Conservation (phyloP, 2,888 invertebrate genomes). For the Neria commutata region DNA sequence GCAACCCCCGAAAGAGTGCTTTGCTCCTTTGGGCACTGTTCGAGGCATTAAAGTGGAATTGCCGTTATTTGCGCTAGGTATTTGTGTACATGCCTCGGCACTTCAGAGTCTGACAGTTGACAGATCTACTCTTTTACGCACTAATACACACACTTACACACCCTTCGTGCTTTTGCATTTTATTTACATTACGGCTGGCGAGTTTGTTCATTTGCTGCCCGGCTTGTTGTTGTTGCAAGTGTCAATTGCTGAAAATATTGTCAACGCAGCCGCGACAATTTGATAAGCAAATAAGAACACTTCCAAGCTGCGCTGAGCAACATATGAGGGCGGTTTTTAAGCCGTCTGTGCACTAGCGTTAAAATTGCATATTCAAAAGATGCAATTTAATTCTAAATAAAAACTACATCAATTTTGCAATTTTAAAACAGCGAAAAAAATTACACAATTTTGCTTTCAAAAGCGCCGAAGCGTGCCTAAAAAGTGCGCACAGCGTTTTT, state of each 20-base stretch:
- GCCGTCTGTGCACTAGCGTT: not conserved
- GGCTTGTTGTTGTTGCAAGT: conserved; percentile 15
- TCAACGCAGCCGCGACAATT: not conserved
- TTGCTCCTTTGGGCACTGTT: no score
- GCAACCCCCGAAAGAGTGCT: no score
- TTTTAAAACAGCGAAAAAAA: no score
- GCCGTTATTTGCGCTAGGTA: not conserved
- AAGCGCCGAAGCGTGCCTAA: not conserved
- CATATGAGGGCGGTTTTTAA: not conserved
- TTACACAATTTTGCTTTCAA: conserved; percentile 1
- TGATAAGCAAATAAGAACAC: conserved; percentile 22
- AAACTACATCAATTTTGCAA: no score
- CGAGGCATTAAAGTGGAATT: no score
- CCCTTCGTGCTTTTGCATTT: not conserved
- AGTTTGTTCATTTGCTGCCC: not conserved
- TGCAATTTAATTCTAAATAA: no score
- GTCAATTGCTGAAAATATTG: conserved; percentile 21
- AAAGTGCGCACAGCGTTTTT: conserved; percentile 23
- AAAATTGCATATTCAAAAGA: not conserved
- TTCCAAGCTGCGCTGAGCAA: no score
- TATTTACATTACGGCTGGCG: not conserved
- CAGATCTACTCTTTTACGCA: no score
- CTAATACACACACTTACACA: not conserved
- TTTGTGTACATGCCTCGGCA: conserved; percentile 1
- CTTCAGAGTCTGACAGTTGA: not conserved